Conservation (phyloP, 2,113 vertebrate species). For the Silurus asotus region DNA sequence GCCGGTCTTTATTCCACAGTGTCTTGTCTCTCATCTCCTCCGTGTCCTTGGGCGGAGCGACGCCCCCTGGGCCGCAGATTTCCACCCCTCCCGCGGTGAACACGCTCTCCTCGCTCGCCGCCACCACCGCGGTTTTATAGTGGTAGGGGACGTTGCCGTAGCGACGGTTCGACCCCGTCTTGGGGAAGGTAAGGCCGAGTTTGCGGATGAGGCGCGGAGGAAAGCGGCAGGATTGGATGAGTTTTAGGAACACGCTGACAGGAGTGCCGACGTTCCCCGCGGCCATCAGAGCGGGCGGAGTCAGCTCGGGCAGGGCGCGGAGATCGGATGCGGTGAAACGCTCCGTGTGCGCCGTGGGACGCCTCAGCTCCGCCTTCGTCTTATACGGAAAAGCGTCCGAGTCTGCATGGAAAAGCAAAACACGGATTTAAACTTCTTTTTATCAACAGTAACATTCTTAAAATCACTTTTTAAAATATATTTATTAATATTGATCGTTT, state of each 20-base stretch:
- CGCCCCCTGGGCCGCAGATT: slow-evolving; percentile 70
- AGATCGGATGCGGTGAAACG: slow-evolving; percentile 76
- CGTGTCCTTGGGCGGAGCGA: slow-evolving; percentile 11
- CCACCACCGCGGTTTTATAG: slow-evolving; percentile 62
- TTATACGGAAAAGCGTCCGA: slow-evolving; percentile 66
- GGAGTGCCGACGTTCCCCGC: slow-evolving; percentile 92
- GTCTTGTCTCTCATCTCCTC: slow-evolving; percentile 18
- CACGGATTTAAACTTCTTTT: background rate
- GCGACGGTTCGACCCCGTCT: slow-evolving; percentile 80
- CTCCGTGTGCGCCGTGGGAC: slow-evolving; percentile 59
- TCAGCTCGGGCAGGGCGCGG: slow-evolving; percentile 81
- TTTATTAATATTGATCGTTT: background rate
- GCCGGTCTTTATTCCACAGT: slow-evolving; percentile 23
- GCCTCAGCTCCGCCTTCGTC: slow-evolving; percentile 73
- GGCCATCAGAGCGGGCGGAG: slow-evolving; percentile 88
- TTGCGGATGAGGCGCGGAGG: slow-evolving; percentile 85
- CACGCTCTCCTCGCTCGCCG: slow-evolving; percentile 73
- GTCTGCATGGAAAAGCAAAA: slow-evolving; percentile 61
- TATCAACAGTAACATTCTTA: background rate
- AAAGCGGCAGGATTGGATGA: slow-evolving; percentile 89
- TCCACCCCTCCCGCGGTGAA: slow-evolving; percentile 86
- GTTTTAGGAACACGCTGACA: slow-evolving; percentile 82
- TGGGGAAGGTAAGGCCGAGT: slow-evolving; percentile 86
- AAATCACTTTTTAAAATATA: too few species aligned
- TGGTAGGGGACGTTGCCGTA: slow-evolving; percentile 91